phyloP scores from a whole-genome alignment of 2,888 invertebrate genomes.

The Ctenicera cuprea region DNA sequence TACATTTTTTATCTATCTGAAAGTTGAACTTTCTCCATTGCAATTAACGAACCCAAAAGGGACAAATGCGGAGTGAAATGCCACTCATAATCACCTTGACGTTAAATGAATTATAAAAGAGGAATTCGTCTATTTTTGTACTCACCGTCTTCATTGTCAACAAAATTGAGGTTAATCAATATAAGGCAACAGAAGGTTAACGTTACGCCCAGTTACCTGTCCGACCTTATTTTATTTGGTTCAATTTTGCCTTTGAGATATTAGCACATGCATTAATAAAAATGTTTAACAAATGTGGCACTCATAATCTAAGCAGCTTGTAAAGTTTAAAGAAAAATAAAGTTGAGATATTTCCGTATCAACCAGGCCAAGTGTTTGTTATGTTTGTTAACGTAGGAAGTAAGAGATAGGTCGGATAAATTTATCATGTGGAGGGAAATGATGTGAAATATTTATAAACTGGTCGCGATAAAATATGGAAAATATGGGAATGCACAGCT shows the following conservation, averaged over 20 bases:
- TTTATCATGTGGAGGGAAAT: slow-evolving; percentile 18
- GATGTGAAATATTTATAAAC: slow-evolving; percentile 22
- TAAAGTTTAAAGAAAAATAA: background rate
- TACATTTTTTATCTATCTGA: too few species aligned
- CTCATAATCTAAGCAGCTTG: background rate
- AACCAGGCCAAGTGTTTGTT: slow-evolving; percentile 4
- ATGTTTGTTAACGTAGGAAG: slow-evolving; percentile 22
- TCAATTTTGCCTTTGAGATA: background rate
- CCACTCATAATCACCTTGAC: background rate
- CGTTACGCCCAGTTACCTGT: slow-evolving; percentile 33
- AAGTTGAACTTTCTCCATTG: too few species aligned
- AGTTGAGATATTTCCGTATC: slow-evolving; percentile 16
- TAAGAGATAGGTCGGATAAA: slow-evolving; percentile 14
- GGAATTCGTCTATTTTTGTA: slow-evolving; percentile 18
- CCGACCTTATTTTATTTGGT: slow-evolving; percentile 26
- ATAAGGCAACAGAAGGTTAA: slow-evolving; percentile 37
- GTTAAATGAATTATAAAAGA: slow-evolving; percentile 22
- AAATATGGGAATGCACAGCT: background rate
- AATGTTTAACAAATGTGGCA: background rate
- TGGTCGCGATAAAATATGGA: background rate
- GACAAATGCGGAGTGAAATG: background rate
- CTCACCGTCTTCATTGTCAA: slow-evolving; percentile 28
- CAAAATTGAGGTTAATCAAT: slow-evolving; percentile 43
- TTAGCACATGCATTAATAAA: background rate
- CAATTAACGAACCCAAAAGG: too few species aligned